phyloP scores from a whole-genome alignment of 2,113 vertebrate species.

The Marcusenius ussheri region DNA sequence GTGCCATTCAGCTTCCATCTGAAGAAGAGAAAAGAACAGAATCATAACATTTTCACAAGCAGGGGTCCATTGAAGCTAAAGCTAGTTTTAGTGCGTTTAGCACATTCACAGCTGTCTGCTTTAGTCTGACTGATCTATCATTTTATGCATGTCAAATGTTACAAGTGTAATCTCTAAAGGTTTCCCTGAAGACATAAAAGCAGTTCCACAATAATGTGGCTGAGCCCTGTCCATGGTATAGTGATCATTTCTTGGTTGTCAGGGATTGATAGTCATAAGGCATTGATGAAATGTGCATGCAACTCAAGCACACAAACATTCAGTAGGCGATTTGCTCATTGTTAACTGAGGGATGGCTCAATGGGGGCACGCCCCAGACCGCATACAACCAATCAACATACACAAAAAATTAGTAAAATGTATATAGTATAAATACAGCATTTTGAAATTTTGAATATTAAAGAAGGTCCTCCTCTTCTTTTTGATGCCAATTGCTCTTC shows the following conservation, averaged over 20 bases:
- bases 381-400: background rate
- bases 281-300: background rate
- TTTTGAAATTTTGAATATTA: background rate
- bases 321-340: background rate
- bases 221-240: background rate
- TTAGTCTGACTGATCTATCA: background rate
- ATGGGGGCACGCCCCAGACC: background rate
- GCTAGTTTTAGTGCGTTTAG: background rate
- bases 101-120: background rate
- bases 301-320: background rate
- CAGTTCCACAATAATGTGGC: background rate
- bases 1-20: conserved; percentile 93
- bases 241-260: background rate
- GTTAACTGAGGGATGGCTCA: background rate
- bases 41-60: background rate
- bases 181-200: background rate
- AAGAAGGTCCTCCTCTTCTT: background rate
- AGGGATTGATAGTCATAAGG: background rate
- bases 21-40: conserved; percentile 38
- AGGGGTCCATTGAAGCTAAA: background rate
- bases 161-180: conserved; percentile 1
- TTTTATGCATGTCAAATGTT: background rate
- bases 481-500: background rate
- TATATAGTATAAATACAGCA: background rate
- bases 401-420: background rate